phyloP scores from a whole-genome alignment of 2,797 vertebrate genomes.

The Labeo calbasu region DNA sequence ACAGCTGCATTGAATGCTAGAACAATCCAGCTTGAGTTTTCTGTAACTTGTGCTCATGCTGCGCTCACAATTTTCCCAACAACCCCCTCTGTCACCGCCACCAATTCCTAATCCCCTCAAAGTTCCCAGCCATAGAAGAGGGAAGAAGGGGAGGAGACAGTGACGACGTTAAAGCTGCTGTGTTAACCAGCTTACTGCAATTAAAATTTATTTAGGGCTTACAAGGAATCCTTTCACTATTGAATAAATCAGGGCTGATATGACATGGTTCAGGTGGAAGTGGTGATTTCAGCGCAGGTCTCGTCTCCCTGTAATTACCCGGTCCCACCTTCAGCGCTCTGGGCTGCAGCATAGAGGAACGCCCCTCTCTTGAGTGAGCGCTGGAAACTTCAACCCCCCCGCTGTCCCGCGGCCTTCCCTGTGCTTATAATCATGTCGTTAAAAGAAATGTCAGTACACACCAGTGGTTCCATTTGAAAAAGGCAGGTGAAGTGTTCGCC shows the following conservation, averaged over 20 bases:
- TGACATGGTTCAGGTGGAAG: conserved; percentile 66
- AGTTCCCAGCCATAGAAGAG: conserved; percentile 68
- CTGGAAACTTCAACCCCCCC: conserved; percentile 47
- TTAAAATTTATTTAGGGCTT: conserved; percentile 83
- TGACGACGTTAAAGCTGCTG: conserved; percentile 55
- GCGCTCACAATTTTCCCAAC: conserved; percentile 61
- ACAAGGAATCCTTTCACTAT: conserved; percentile 79
- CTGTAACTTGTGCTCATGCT: conserved; percentile 42
- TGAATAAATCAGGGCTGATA: conserved; percentile 76
- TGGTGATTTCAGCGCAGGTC: conserved; percentile 63
- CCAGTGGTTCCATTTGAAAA: conserved; percentile 36
- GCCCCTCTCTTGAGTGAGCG: conserved; percentile 25
- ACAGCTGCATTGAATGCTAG: conserved; percentile 55
- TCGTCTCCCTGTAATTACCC: conserved; percentile 78
- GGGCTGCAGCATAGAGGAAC: conserved; percentile 62
- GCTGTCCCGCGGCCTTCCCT: conserved; percentile 21
- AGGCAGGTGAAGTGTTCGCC: conserved; percentile 41
- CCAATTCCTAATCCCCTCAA: conserved; percentile 73
- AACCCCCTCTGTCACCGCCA: conserved; percentile 52
- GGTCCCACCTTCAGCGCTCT: conserved; percentile 62
- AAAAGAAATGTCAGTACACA: conserved; percentile 53
- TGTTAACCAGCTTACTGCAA: conserved; percentile 80
- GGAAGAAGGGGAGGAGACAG: conserved; percentile 35
- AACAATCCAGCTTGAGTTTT: conserved; percentile 51
- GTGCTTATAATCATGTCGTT: conserved; percentile 52